Percentiles rank a stretch among this genome's conserved stretches.
These are phyloP conservation scores for Hoplias malabaricus DNA, from an alignment of 2,113 vertebrate species.

Conservation along the genomic window DNA sequence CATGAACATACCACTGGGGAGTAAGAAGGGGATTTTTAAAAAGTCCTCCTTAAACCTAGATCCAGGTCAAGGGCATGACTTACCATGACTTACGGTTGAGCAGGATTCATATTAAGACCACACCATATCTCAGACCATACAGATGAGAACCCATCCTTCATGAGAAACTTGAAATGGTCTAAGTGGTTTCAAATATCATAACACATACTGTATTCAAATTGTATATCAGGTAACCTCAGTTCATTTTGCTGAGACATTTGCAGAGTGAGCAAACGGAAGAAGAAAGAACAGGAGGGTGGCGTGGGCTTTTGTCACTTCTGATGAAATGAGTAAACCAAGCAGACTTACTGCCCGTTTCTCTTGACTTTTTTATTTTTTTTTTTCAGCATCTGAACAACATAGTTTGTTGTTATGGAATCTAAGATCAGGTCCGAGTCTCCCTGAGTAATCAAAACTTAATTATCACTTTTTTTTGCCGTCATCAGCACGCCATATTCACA, in stretches of 20 bases:
- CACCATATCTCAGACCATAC: neutral
- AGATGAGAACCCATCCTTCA: neutral
- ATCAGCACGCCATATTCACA: neutral
- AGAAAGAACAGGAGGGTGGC: neutral
- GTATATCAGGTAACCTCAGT: neutral
- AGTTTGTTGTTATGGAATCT: neutral
- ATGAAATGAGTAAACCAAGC: constrained; percentile 25
- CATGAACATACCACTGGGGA: too few relatives aligned
- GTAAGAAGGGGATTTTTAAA: neutral
- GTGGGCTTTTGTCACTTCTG: constrained; percentile 33
- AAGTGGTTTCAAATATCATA: neutral
- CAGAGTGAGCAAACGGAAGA: constrained; percentile 14
- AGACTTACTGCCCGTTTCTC: neutral
- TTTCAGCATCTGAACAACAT: constrained; percentile 8
- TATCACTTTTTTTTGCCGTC: neutral
- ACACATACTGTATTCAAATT: constrained; percentile 13
- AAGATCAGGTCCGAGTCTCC: neutral
- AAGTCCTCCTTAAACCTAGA: neutral
- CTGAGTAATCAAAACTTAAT: constrained; percentile 3
- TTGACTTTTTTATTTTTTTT: neutral
- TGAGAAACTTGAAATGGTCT: neutral
- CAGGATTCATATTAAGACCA: neutral
- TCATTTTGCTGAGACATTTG: constrained; percentile 9
- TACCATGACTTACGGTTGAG: neutral
- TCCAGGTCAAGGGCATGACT: neutral